Base-by-base conservation (phyloP, 2,888 invertebrate species). In the Cyaniris semiargus region DNA sequence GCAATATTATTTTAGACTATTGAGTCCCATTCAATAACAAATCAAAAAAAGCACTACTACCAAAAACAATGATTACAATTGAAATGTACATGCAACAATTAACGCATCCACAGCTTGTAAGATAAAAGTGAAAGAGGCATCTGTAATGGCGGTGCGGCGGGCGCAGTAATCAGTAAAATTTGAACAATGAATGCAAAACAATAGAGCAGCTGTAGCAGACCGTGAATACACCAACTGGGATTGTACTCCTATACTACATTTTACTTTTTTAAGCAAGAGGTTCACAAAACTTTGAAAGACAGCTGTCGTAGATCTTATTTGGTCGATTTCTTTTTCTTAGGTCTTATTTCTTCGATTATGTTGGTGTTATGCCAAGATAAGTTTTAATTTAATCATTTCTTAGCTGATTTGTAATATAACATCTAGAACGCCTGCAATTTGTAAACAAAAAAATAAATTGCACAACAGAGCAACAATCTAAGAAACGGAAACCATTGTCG, bases 201-300 rank as follows among this genome's bases (percentile, higher is more conserved):
- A 85, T 83, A 83, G 83, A 83, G 78, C 83, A 80, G 79, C n/a
- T n/a, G n/a, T 79, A 81, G 81, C 83, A 87, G 87, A 87, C 86
- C 85, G 86, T 85, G 81, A 85, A 66, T 31, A 85, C 13, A 23
- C 34, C 18, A 27, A 71, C 71, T 76, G 76, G 76, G 79, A 58
- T 70, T 75, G 76, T 80, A 78, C 76, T 79, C 80, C 79, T 81
- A 80, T 81, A 80, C 79, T 79, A 80, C 66, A 58, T 72, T 77
- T 77, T 53, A 23, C 13, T 15, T 27, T 74, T 66, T 66, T 15
- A 60, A 60, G 60, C 60, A 23, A 27, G 31, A 66, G 15, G 6
- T 66, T 27, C 66, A 66, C 27, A 66, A 66, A 27, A 31, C 66
- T 66, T 66, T 66, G 27, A 66, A 60, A 60, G 23, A 66, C 66